Base-by-base conservation (phyloP, 2,113 vertebrate genomes). In the Sapajus apella region DNA sequence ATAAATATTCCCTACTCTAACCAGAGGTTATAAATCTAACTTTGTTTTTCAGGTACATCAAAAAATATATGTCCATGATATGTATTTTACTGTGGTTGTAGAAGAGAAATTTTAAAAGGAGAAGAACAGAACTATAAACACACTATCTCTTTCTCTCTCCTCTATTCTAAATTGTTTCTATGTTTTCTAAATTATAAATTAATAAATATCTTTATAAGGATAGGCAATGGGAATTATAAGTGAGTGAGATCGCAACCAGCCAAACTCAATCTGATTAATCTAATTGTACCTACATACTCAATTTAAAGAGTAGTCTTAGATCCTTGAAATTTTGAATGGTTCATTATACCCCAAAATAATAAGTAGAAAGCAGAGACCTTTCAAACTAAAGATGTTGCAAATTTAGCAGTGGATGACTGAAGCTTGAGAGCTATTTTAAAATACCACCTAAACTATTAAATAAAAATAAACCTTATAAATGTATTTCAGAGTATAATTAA, bases 81-180 rank as follows among this genome's bases (percentile, higher is more conserved):
- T 32, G 1, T 90, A 6, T 56, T 96, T 97, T 96, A 88, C 89
- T 96, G 27, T n/a, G 56, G 43, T 92, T 94, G 8, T 80, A 84
- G 37, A 97, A 93, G 87, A 25, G 4, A 45, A 96, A 95, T 96
- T 80, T 97, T 90, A 8, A 95, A 97, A 98, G 72, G 14, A 95
- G 95, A 96, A 94, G 17, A 94, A 84, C 0, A 79, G 50, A 92
- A 18, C 2, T 3, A 94, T 77, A 77, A 90, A 76, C 4, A 14
- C 32, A 27, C 61, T 64, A 14, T 56, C 8, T 16, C 4, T 37
- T 6, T n/a, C 6, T 87, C 9, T 47, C 40, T 85, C 35, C 50
- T 20, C 27, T 1, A 55, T 10, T 87, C 3, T 64, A 52, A 52
- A 52, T 20, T 86, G 20, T 76, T 1, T 92, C 13, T 91, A 86